Conservation (phyloP, 2,113 vertebrate species). For the Platanista minor region DNA sequence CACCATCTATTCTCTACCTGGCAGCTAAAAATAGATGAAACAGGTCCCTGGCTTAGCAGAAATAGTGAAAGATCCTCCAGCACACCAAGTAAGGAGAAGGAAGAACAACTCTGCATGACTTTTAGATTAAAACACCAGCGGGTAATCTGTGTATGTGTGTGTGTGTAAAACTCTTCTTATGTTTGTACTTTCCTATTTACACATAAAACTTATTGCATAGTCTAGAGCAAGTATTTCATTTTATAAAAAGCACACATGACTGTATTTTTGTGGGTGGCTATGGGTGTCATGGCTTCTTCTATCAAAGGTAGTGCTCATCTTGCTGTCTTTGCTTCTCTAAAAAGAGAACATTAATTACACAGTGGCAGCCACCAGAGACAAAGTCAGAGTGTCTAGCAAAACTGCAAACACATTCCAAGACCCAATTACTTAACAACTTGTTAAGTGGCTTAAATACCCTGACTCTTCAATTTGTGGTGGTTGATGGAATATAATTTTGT, state of each 20-base stretch:
- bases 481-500: slow-evolving; percentile 61
- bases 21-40: slow-evolving; percentile 2
- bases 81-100: not conserved
- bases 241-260: not conserved
- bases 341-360: slow-evolving; percentile 13
- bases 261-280: fast-evolving
- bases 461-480: slow-evolving; percentile 49
- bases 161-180: not conserved
- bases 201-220: not conserved
- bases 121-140: not conserved
- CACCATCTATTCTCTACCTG: not conserved
- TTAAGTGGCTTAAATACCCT: slow-evolving; percentile 54
- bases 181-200: not conserved
- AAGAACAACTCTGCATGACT: not conserved
- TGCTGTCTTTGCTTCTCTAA: not conserved
- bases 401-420: not conserved
- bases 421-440: not conserved
- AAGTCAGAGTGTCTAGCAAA: slow-evolving; percentile 11
- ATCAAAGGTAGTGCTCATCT: not conserved
- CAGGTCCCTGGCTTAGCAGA: not conserved
- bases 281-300: not conserved
- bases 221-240: not conserved
- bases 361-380: not conserved
- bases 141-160: not conserved
- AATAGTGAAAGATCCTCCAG: not conserved